Evolutionary conservation across 2,888 invertebrate genomes (phyloP).

Genomic region (Dexiosoma caninum): DNA sequence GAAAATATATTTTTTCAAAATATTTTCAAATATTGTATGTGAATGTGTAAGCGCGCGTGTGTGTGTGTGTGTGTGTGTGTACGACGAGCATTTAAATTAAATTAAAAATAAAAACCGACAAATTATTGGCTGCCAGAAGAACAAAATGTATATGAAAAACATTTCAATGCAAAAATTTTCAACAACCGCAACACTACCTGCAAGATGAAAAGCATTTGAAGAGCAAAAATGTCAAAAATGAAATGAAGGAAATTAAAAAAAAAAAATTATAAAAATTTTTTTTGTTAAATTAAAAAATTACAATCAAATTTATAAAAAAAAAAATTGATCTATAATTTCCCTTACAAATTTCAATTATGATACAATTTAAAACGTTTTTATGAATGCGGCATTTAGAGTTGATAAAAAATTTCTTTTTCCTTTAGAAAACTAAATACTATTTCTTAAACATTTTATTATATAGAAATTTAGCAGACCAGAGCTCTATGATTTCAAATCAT

Average conservation of each 20-base stretch:
- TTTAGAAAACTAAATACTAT: too few species aligned
- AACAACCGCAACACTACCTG: background rate
- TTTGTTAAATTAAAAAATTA: background rate
- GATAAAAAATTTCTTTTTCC: too few species aligned
- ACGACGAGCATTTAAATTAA: conserved; percentile 22
- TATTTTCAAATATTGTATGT: conserved; percentile 35
- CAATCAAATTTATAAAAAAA: background rate
- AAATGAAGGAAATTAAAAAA: background rate
- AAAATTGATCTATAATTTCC: background rate
- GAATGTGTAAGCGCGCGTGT: background rate
- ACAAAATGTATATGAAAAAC: background rate
- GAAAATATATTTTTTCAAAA: conserved; percentile 32
- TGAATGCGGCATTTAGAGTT: too few species aligned
- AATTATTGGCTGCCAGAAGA: conserved; percentile 39
- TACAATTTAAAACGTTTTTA: too few species aligned
- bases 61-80: conserved; percentile 10
- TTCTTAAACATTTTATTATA: too few species aligned
- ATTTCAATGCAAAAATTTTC: conserved; percentile 22
- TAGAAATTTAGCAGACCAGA: too few species aligned
- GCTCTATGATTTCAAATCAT: too few species aligned
- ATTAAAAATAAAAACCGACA: conserved; percentile 44
- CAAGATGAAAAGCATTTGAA: too few species aligned
- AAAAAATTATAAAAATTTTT: background rate
- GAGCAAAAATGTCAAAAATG: conserved; percentile 12
- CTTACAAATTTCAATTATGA: too few species aligned